Base-by-base conservation (phyloP, 2,113 vertebrate species). In the Ursus arctos region DNA sequence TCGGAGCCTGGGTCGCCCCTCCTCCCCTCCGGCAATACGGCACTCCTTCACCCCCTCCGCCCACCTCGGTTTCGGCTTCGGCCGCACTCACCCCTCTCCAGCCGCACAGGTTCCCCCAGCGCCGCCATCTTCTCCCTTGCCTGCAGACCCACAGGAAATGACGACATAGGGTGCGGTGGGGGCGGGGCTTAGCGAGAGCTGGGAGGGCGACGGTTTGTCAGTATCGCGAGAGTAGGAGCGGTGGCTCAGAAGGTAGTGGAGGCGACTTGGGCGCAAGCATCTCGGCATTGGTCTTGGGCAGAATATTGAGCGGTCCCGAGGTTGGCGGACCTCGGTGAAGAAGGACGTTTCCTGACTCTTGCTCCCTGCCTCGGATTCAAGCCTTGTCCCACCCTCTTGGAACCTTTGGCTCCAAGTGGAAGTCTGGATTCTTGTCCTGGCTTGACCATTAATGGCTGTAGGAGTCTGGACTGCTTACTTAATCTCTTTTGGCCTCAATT, bases 71-170 rank as follows among this genome's bases (percentile, higher is more conserved):
- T 40, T 11, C 31, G 26, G 12, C 18, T 14, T 3, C 7, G 1
- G 47, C 53, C 0, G 4, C 61, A 47, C 98, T 99, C 99, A 99
- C 99, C 99, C 99, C 99, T 98, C 98, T 99, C 99, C 99, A 99
- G 96, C 69, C 99, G 99, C 71, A 99, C 99, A 40, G 99, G 99
- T 74, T 99, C 99, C 0, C 99, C 99, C 43, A 99, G 97, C 84
- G 99, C 99, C 99, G 99, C 99, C 99, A 99, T 99, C 98, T 99
- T 98, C 88, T 97, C 96, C 49, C 61, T 63, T 71, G 86, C 33
- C 22, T 10, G 36, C 72, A 76, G 89, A 95, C 96, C 96, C 76
- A 61, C 86, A 47, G 98, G 99, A 99, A 99, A 72, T 99, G 98
- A 98, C 98, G 98, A 88, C 88, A 63, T 11, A 76, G 21, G 76